Percentiles rank a stretch among this genome's conserved stretches.
Conservation (phyloP, 37 sponge, comb jelly and placozoan species). For the Chondrilla cf. caribensis region DNA sequence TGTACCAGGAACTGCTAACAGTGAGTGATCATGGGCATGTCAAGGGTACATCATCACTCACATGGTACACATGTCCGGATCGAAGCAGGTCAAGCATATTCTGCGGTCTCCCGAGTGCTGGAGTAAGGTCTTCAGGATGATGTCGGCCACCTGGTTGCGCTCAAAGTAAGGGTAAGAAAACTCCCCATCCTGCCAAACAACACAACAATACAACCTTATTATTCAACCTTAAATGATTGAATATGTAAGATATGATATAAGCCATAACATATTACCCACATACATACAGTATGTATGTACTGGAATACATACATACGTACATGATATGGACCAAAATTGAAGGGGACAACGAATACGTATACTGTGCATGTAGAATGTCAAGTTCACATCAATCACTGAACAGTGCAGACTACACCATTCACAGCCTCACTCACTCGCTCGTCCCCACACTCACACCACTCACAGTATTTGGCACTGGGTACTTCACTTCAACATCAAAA, state of each 20-base stretch:
- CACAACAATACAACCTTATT: too few relatives aligned
- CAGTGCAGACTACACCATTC: background rate
- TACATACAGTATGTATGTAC: too few relatives aligned
- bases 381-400: background rate
- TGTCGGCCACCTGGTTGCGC: conserved; percentile 30
- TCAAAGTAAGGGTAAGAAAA: conserved; percentile 28
- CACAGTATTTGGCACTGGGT: conserved; percentile 24
- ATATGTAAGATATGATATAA: too few relatives aligned
- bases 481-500: conserved; percentile 54
- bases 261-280: too few relatives aligned
- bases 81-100: background rate
- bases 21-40: too few relatives aligned
- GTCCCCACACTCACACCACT: background rate
- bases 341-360: too few relatives aligned
- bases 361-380: too few relatives aligned
- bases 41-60: too few relatives aligned
- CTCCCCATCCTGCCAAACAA: background rate
- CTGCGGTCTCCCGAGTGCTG: background rate
- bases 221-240: too few relatives aligned
- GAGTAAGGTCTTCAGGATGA: background rate
- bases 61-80: background rate
- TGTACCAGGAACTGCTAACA: too few relatives aligned
- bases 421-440: background rate
- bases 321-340: too few relatives aligned
- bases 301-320: too few relatives aligned